Evolutionary conservation across 1,140 invertebrate species (phyloP).

Genomic region (Heliconius hermathena): DNA sequence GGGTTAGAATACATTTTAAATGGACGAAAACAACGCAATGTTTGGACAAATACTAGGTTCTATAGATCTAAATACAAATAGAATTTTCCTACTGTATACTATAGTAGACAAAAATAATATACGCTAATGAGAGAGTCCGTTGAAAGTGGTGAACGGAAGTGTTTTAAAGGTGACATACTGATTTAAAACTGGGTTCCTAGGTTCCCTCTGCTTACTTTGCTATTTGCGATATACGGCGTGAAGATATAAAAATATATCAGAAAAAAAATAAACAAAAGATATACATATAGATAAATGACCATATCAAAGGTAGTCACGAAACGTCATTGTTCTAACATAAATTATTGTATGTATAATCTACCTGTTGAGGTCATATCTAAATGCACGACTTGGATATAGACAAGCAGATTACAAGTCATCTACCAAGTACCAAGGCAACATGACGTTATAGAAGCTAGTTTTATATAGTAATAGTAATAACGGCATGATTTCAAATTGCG

Average conservation of each 20-base stretch:
- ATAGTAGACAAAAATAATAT: no score
- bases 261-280: neutral
- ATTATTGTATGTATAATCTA: neutral
- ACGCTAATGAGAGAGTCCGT: no score
- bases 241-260: neutral
- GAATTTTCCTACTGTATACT: no score
- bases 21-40: neutral
- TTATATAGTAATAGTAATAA: neutral
- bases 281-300: neutral
- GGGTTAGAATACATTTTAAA: neutral
- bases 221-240: neutral
- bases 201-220: no score
- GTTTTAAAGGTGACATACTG: no score
- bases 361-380: conserved; percentile 10
- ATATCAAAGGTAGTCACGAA: neutral
- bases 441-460: neutral
- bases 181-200: no score
- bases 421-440: neutral
- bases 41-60: neutral
- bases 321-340: conserved; percentile 1
- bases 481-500: no score
- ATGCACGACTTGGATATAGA: neutral
- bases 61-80: no score
- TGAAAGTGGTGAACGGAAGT: no score
- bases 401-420: neutral